Percentiles rank a stretch among this genome's conserved stretches.
These are phyloP conservation scores for Antheraea yamamai DNA, from an alignment of 2,888 invertebrate genomes.

Conservation along the genomic window DNA sequence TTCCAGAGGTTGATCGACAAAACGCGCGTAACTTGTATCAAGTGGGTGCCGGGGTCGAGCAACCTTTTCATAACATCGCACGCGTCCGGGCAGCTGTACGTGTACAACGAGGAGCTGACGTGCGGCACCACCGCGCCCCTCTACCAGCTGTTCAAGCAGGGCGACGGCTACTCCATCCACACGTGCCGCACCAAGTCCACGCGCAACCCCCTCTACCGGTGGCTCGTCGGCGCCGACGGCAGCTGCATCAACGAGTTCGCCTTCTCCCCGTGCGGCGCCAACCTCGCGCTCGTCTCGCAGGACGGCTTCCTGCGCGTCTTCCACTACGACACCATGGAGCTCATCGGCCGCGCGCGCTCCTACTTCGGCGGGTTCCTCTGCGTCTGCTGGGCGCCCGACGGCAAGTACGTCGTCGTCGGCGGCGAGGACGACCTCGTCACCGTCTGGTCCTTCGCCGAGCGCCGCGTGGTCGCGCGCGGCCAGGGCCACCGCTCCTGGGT, in stretches of 20 bases:
- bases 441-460: conserved; percentile 96
- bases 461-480: conserved; percentile 97
- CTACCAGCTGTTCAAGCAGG: conserved; percentile 97
- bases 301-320: conserved; percentile 97
- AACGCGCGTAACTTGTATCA: conserved; percentile 96
- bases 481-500: conserved; percentile 99
- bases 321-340: conserved; percentile 98
- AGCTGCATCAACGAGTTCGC: conserved; percentile 97
- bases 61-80: conserved; percentile 97
- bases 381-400: conserved; percentile 99
- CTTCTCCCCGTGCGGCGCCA: conserved; percentile 96
- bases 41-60: conserved; percentile 98
- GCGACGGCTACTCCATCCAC: conserved; percentile 96
- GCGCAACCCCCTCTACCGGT: conserved; percentile 93
- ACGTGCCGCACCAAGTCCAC: conserved; percentile 98
- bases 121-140: conserved; percentile 95
- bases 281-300: conserved; percentile 96
- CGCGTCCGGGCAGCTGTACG: conserved; percentile 97
- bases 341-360: conserved; percentile 95
- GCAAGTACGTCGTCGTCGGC: conserved; percentile 96
- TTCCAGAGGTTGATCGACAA: conserved; percentile 94
- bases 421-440: conserved; percentile 99
- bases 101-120: conserved; percentile 97
- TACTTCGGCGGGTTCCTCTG: conserved; percentile 99
- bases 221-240: conserved; percentile 91